Evolutionary conservation across 2,797 vertebrate species (phyloP), one percentile per base, ranked within the genome.

Genomic region (Lacerta agilis): DNA sequence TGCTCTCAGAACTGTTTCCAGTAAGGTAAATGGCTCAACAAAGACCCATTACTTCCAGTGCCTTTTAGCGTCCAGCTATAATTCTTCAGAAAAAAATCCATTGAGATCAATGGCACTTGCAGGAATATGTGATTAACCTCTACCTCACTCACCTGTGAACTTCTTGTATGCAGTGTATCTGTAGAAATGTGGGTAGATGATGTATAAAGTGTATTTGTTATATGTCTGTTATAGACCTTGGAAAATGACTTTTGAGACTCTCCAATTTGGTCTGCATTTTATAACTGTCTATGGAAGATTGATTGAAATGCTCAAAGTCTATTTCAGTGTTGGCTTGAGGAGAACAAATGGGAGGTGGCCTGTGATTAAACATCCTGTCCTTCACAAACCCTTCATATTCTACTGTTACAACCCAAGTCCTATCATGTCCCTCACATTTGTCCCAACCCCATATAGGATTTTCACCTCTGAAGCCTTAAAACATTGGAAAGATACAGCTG

Each of bases 381-480:
- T 76, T 89, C 25, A 41, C 17, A n/a, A 85, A 41, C 18, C 27
- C 33, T 67, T 45, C 36, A n/a, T 66, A 81, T 80, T 75, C 69
- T 67, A 38, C 18, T 25, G n/a, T 49, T 89, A 41, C 66, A n/a
- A 85, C 41, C 43, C 43, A 25, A 36, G n/a, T 33, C 69, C 25
- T 45, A 15, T 5, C 69, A 77, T 43, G 23, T 82, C 58, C 33
- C 75, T 83, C 45, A 72, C 20, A 82, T 29, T 89, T 88, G 17
- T 64, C 66, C 9, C 45, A 71, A 27, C 17, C 23, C 10, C 33
- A 18, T 86, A 15, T 79, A 66, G 73, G 43, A 82, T 73, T 82
- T 78, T 82, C 80, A 82, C 64, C 73, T 76, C 83, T 20, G 8
- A 38, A 77, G n/a, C 9, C 79, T 77, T 23, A 78, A 90, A 92